Conservation (phyloP, 2,113 vertebrate genomes). For the Anas platyrhynchos region DNA sequence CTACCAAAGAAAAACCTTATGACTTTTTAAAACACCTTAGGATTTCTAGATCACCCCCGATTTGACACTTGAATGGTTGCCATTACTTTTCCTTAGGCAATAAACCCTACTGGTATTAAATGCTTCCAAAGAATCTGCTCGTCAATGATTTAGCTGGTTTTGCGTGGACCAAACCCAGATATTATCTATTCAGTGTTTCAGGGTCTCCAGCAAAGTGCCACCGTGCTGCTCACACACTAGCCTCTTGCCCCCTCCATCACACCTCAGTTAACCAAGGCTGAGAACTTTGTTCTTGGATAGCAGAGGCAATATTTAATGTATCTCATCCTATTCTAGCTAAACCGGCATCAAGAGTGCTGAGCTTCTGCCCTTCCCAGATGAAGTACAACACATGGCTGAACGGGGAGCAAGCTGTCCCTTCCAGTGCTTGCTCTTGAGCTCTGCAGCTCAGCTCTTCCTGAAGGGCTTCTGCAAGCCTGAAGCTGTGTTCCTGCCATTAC, state of each 20-base stretch:
- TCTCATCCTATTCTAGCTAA: not conserved
- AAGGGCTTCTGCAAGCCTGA: not conserved
- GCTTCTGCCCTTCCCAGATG: not conserved
- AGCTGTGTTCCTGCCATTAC: not conserved
- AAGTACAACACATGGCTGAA: not conserved
- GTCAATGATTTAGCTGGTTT: not conserved
- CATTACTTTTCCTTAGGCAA: not conserved
- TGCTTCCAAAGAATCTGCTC: not conserved
- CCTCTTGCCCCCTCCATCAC: not conserved
- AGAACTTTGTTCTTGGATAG: not conserved
- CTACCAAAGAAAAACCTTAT: not conserved
- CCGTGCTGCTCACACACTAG: not conserved
- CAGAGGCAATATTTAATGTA: not conserved
- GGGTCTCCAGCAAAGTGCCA: not conserved
- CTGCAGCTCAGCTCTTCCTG: not conserved
- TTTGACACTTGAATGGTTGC: not conserved
- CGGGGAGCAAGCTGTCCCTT: not conserved
- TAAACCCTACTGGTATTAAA: not conserved
- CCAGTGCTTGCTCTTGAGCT: rapidly evolving
- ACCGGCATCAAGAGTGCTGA: not conserved
- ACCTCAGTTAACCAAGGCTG: not conserved
- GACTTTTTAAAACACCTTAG: not conserved
- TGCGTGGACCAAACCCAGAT: not conserved
- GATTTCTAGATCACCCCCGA: not conserved
- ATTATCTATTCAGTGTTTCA: not conserved